Base-by-base conservation (phyloP, 2,113 vertebrate species). In the Mixornis gularis region DNA sequence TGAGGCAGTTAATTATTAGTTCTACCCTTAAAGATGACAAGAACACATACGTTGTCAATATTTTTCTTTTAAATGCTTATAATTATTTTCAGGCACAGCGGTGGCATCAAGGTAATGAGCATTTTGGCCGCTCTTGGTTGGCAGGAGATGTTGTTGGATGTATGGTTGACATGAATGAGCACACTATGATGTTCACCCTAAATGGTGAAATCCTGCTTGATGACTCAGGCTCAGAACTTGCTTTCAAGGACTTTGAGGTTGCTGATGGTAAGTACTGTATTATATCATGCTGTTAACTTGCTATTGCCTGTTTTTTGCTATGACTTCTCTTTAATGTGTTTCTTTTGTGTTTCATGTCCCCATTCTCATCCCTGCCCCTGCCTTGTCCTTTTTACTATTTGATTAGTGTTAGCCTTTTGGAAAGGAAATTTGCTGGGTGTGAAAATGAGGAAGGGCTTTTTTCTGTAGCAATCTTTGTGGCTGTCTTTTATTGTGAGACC, bases 21-120 rank as follows among this genome's bases (percentile, higher is more conserved):
- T 40, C 7, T 69, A 11, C 29, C 12, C 5, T 3, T 73, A 34
- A 77, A 11, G 17, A 32, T 4, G 2, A 81, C 40, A 65, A 40
- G 24, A 92, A 38, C 9, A 59, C 26, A 15, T 46, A 30, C 14
- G 5, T 38, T 76, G n/a, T 66, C 19, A 29, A 41, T 79, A 29
- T 63, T 80, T 62, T 32, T 76, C 10, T 77, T 62, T 91, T 22
- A 90, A 85, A 87, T 59, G 40, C 16, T 92, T 96, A 40, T n/a
- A 51, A 64, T 90, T 69, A 58, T 73, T 85, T 63, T 10, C 64
- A 99, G 99, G 99, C 99, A 5, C 99, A 99, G 95, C 97, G 98
- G 26, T 99, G 99, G 99, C 98, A 99, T 95, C 99, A 99, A 94
- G 99, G 99, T 26, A 99, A 98, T 10, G 99, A 99, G 72, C 99